Evolutionary conservation across 2,888 invertebrate genomes (phyloP), one percentile per base, ranked within the genome.

Genomic region (Athrips mouffetella): DNA sequence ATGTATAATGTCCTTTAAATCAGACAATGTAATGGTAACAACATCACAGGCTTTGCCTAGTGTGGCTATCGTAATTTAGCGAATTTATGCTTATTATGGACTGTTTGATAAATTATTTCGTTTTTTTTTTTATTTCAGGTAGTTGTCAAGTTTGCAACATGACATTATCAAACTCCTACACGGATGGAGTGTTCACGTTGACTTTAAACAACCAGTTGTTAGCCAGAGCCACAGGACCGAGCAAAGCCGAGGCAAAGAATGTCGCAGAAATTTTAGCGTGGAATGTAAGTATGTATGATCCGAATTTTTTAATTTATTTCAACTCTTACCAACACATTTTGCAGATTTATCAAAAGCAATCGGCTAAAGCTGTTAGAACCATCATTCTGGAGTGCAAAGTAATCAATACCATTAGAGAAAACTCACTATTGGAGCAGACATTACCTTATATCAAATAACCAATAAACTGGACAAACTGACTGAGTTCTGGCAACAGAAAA

Each of bases 81-180:
- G 27, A 10, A 10, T 10, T 27, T 27, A 27, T 27, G 10, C 10
- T 7, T 27, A n/a, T n/a, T n/a, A n/a, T n/a, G n/a, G n/a, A n/a
- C n/a, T n/a, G n/a, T n/a, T n/a, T n/a, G n/a, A n/a, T n/a, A n/a
- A n/a, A n/a, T n/a, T n/a, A n/a, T n/a, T n/a, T n/a, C n/a, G n/a
- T n/a, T n/a, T n/a, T n/a, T n/a, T n/a, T 27, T 27, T 33, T 2
- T 18, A 20, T 76, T 76, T 5, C 69, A 87, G 86, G 71, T 0
- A 86, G 85, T 39, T 80, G 80, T 47, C 73, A 76, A 56, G 68
- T 65, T 0, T 83, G 85, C 27, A 63, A 63, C 0, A 20, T 80
- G 1, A 53, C 47, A 3, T 2, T 69, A 1, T 56, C 54, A 7
- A 61, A 47, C 4, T 58, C 53, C 0, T 80, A 57, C 31, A 66